Conservation (phyloP, 2,888 invertebrate genomes). For the Volucella inflata region DNA sequence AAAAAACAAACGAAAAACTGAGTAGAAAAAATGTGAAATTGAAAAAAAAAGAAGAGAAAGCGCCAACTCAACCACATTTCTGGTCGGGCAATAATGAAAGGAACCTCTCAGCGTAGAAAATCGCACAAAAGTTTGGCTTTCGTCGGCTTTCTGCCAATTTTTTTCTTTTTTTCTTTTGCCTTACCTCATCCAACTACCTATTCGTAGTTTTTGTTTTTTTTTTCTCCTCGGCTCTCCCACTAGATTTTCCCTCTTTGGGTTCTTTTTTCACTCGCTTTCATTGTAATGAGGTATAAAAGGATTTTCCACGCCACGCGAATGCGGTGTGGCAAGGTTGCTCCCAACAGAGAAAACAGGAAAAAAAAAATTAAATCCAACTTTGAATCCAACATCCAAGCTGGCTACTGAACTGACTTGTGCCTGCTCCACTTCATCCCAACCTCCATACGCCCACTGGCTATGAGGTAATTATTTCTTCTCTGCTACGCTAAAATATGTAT, state of each 20-base stretch:
- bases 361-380: slow-evolving; percentile 46
- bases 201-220: slow-evolving; percentile 42
- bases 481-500: slow-evolving; percentile 69
- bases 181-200: slow-evolving; percentile 26
- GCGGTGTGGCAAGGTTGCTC: slow-evolving; percentile 70
- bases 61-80: slow-evolving; percentile 71
- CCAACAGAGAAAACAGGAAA: slow-evolving; percentile 26
- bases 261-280: slow-evolving; percentile 74
- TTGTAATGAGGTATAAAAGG: slow-evolving; percentile 76
- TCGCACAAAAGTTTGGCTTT: slow-evolving; percentile 76
- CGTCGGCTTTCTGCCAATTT: slow-evolving; percentile 68
- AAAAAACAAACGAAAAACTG: slow-evolving; percentile 2
- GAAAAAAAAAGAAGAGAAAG: slow-evolving; percentile 2
- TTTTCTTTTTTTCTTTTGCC: slow-evolving; percentile 18
- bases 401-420: background rate
- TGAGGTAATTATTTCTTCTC: slow-evolving; percentile 75
- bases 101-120: slow-evolving; percentile 74
- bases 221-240: slow-evolving; percentile 26
- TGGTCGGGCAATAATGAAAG: slow-evolving; percentile 73
- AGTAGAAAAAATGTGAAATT: background rate
- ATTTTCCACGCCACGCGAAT: slow-evolving; percentile 75
- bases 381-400: slow-evolving; percentile 65
- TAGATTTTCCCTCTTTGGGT: slow-evolving; percentile 41
- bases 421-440: slow-evolving; percentile 26
- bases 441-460: slow-evolving; percentile 55